These are phyloP conservation scores for Polietes domitor DNA, from an alignment of 2,888 invertebrate genomes.

Conservation along the genomic window DNA sequence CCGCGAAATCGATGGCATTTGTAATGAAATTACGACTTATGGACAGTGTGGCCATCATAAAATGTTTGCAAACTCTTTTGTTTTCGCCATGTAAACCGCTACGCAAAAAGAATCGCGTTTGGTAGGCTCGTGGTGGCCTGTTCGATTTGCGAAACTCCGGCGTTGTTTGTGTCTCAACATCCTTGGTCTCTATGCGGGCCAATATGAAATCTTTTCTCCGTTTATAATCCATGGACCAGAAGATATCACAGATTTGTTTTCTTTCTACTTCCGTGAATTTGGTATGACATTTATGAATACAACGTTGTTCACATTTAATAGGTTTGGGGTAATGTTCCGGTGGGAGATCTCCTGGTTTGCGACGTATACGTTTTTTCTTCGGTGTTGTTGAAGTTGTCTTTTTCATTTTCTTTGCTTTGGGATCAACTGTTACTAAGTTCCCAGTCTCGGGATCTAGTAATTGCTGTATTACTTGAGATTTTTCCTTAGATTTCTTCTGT, in stretches of 20 bases:
- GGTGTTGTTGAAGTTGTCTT: background rate
- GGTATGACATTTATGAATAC: conserved; percentile 66
- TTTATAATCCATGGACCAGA: conserved; percentile 69
- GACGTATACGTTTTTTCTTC: conserved; percentile 33
- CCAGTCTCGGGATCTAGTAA: conserved; percentile 59
- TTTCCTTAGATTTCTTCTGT: background rate
- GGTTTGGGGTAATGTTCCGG: conserved; percentile 67
- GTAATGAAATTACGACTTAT: conserved; percentile 60
- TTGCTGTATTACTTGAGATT: conserved; percentile 26
- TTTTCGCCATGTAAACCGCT: conserved; percentile 67
- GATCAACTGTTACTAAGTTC: conserved; percentile 43
- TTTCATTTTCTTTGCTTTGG: background rate
- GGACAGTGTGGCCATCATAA: conserved; percentile 63
- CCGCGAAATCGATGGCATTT: conserved; percentile 64
- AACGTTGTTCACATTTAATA: conserved; percentile 67
- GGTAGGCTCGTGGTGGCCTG: conserved; percentile 66
- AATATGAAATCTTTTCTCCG: conserved; percentile 69
- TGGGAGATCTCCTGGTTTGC: conserved; percentile 60
- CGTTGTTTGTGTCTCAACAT: conserved; percentile 62
- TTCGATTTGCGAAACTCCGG: conserved; percentile 67
- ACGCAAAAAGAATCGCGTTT: conserved; percentile 68
- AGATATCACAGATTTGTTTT: conserved; percentile 67
- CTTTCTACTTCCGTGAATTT: conserved; percentile 68
- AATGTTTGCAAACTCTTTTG: conserved; percentile 67
- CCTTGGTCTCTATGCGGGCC: conserved; percentile 68